Evolutionary conservation across 1,140 invertebrate species (phyloP), one percentile per base, ranked within the genome.

Genomic region (Saccostrea echinata): DNA sequence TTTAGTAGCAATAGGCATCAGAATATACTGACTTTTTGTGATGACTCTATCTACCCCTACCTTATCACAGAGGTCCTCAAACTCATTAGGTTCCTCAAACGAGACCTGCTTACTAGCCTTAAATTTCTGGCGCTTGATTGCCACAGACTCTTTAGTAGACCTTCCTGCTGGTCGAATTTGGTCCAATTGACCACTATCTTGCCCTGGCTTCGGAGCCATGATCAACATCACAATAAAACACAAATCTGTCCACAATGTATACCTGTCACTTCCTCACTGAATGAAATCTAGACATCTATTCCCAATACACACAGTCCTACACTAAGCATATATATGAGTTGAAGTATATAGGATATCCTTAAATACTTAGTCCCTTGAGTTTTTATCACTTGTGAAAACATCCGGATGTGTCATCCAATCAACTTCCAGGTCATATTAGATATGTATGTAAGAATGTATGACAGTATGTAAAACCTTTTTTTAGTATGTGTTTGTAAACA

Each of bases 51-150:
- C 21, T 64, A 35, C 18, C 43, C 82, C 27, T 84, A 84, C 82
- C 82, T 84, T 13, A 30, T 84, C 82, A 84, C 24, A 35, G n/a
- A 84, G 51, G 12, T 84, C 82, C 27, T 84, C 82, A 84, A 53
- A 84, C 24, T 84, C 82, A 53, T n/a, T 53, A 24, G 82, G 82
- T n/a, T 53, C n/a, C 51, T 84, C 82, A 84, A 84, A 84, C 21
- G 82, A 84, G n/a, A 84, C 82, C 43, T 55, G 51, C 27, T 84
- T 84, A 53, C 12, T 27, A 3, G 24, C 13, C 52, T 84, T 84
- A 53, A 24, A 84, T 27, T 84, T 30, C 21, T 53, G 35, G 4
- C 53, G 51, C 53, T 53, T 84, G 27, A 6, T 18, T 3, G 43
- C 82, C 51, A 24, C n/a, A 27, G 51, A 53, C 13, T 84, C 13